A percentile compares a stretch with the other conserved stretches of the same genome.
These are phyloP conservation scores for Clostera curtula DNA, from an alignment of 2,888 invertebrate species.

Conservation along the genomic window DNA sequence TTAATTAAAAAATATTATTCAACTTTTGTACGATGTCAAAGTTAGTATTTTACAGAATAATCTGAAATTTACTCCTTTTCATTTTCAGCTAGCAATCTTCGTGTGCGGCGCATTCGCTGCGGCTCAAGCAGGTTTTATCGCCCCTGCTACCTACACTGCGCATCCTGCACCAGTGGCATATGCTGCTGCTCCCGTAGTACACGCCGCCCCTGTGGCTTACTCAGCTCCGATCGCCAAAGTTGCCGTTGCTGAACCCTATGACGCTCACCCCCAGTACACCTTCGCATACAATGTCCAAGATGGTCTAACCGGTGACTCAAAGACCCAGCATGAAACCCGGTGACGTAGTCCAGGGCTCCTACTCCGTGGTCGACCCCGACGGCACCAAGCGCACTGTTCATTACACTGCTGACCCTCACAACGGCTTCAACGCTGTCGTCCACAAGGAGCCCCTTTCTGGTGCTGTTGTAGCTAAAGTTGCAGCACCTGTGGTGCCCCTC, in stretches of 20 bases:
- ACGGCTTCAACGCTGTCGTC: conserved; percentile 69
- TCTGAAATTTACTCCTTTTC: conserved; percentile 3
- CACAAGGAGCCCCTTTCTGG: conserved; percentile 47
- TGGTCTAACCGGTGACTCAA: conserved; percentile 54
- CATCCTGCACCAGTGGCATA: conserved; percentile 33
- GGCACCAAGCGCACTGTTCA: conserved; percentile 66
- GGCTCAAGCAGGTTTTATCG: conserved; percentile 44
- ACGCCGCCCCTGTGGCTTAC: conserved; percentile 15
- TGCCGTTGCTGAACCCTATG: conserved; percentile 32
- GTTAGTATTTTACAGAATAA: too few relatives aligned
- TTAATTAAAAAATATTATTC: too few relatives aligned
- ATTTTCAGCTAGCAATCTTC: conserved; percentile 45
- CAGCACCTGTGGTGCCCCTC: conserved; percentile 70
- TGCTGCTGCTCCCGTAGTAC: conserved; percentile 10
- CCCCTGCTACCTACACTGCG: conserved; percentile 39
- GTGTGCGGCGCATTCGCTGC: conserved; percentile 46
- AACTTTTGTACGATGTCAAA: too few relatives aligned
- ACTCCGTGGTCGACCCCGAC: conserved; percentile 64
- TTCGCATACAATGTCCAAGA: conserved; percentile 64
- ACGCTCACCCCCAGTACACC: conserved; percentile 45
- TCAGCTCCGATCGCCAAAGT: conserved; percentile 24
- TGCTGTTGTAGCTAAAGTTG: conserved; percentile 33
- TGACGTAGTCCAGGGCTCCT: conserved; percentile 63
- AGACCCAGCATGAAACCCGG: conserved; percentile 65
- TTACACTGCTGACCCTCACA: conserved; percentile 62